Percentiles rank a stretch among this genome's conserved stretches.
phyloP scores from a whole-genome alignment of 2,888 invertebrate species.

The Acanthosepion esculentum region DNA sequence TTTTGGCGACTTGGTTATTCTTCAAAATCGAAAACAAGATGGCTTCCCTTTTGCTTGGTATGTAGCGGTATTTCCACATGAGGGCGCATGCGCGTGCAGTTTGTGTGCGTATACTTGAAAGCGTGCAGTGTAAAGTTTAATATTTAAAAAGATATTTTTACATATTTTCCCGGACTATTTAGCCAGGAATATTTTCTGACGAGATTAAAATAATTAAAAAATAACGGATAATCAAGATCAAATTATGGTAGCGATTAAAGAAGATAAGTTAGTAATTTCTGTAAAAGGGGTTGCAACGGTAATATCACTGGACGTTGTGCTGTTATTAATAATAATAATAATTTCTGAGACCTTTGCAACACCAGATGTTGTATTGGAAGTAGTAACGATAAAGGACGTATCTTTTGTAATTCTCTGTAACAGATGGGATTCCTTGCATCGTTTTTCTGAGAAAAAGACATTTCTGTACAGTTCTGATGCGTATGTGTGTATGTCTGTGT shows the following conservation, averaged over 20 bases:
- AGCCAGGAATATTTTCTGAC: neutral
- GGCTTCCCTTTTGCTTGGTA: neutral
- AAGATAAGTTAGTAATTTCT: neutral
- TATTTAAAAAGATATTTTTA: neutral
- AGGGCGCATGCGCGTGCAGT: neutral
- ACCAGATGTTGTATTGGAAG: neutral
- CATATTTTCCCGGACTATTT: neutral
- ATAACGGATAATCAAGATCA: neutral
- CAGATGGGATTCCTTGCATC: neutral
- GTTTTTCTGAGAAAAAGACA: neutral
- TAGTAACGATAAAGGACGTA: constrained; percentile 21
- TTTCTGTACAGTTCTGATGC: neutral
- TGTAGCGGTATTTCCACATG: neutral
- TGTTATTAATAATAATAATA: neutral
- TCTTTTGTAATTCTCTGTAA: constrained; percentile 15
- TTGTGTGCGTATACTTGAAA: neutral
- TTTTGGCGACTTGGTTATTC: neutral
- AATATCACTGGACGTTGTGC: neutral
- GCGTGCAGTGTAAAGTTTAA: neutral
- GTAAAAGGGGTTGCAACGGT: neutral
- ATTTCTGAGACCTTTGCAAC: neutral
- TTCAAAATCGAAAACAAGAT: neutral
- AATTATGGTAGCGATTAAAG: neutral
- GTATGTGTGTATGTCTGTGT: neutral
- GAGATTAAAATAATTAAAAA: neutral